These are phyloP conservation scores for Stichopus horrens DNA, from an alignment of 53 echinoderm and acorn worm species.

Conservation along the genomic window DNA sequence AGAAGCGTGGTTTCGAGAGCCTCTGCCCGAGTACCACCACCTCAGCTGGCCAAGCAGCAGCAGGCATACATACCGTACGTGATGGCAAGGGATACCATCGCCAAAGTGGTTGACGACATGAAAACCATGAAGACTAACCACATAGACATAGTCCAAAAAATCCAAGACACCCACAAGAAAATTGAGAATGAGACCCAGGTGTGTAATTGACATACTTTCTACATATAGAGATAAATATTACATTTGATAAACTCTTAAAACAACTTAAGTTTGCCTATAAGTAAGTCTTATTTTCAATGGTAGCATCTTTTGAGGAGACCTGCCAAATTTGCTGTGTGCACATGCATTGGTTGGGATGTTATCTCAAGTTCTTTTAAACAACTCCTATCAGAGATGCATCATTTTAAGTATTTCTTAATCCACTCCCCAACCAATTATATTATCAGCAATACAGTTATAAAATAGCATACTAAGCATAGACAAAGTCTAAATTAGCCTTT, in stretches of 20 bases:
- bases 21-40: slow-evolving; percentile 59
- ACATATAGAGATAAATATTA: neutral
- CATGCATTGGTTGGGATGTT: too few species aligned
- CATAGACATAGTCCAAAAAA: slow-evolving; percentile 79
- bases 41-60: slow-evolving; percentile 75
- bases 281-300: too few species aligned
- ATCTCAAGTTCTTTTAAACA: too few species aligned
- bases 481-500: too few species aligned
- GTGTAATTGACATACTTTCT: neutral
- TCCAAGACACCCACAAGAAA: slow-evolving; percentile 74
- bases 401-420: too few species aligned
- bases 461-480: too few species aligned
- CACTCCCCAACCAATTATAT: too few species aligned
- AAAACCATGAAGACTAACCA: slow-evolving; percentile 88
- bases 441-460: too few species aligned
- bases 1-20: slow-evolving; percentile 62
- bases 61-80: slow-evolving; percentile 94
- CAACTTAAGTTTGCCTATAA: too few species aligned
- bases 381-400: too few species aligned
- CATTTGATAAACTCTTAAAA: neutral
- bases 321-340: too few species aligned
- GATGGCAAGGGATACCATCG: slow-evolving; percentile 83
- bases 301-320: too few species aligned
- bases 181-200: slow-evolving; percentile 98
- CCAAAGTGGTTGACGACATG: slow-evolving; percentile 94